Evolutionary conservation across 2,888 invertebrate species (phyloP).

Genomic region (Gibbula magus): DNA sequence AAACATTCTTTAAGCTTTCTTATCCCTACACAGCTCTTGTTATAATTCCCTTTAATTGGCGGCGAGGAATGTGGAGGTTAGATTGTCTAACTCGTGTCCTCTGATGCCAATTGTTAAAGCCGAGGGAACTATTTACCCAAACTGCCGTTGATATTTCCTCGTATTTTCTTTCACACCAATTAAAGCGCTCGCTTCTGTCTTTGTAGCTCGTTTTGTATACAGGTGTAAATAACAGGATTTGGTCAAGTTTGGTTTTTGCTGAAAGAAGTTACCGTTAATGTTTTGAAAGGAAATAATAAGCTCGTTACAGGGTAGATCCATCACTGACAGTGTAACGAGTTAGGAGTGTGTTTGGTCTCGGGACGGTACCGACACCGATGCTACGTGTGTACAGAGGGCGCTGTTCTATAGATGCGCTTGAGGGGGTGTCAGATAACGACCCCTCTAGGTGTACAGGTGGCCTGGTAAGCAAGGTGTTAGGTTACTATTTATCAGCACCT

Average conservation of each 20-base stretch:
- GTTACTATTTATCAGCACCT: slow-evolving; percentile 16
- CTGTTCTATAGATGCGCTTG: background rate
- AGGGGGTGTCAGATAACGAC: slow-evolving; percentile 16
- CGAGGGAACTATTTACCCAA: background rate
- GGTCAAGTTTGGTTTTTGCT: slow-evolving; percentile 10
- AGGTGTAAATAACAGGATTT: slow-evolving; percentile 20
- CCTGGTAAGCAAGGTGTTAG: slow-evolving; percentile 12
- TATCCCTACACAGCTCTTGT: background rate
- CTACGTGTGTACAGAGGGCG: background rate
- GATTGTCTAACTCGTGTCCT: background rate
- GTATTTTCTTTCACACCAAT: slow-evolving; percentile 4
- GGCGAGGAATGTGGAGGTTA: background rate
- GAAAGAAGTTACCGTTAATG: slow-evolving; percentile 13
- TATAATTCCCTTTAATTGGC: slow-evolving; percentile 5
- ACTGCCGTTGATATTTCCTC: background rate
- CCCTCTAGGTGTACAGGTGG: background rate
- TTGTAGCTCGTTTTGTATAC: slow-evolving; percentile 1
- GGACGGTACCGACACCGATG: background rate
- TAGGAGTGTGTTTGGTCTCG: background rate
- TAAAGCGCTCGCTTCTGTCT: background rate
- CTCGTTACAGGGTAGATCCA: background rate
- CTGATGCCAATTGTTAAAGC: background rate
- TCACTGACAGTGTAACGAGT: background rate
- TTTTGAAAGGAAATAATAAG: slow-evolving; percentile 17
- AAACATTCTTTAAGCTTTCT: slow-evolving; percentile 7